phyloP scores from a whole-genome alignment of 2,797 vertebrate genomes.

The Phylloscopus collybita region DNA sequence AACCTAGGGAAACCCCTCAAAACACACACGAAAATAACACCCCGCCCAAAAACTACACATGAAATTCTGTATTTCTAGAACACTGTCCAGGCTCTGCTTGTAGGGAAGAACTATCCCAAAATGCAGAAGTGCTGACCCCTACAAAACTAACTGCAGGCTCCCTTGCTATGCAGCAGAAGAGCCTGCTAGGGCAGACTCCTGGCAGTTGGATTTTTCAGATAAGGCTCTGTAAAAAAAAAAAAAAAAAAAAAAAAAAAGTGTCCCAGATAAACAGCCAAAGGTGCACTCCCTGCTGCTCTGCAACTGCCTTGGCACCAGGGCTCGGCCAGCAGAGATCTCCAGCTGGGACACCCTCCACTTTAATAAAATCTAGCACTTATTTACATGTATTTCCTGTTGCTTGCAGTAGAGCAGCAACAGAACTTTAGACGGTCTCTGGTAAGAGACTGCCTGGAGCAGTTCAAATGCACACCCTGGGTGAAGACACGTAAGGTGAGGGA shows the following conservation, averaged over 20 bases:
- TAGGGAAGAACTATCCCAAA: background rate
- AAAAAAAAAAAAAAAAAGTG: background rate
- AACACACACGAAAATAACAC: background rate
- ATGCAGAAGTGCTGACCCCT: background rate
- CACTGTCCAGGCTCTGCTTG: background rate
- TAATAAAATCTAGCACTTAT: background rate
- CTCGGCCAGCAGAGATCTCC: rapidly evolving
- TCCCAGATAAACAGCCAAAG: background rate
- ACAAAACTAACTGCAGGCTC: background rate
- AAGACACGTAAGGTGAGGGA: background rate
- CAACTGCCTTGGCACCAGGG: rapidly evolving
- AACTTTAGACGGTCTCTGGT: background rate
- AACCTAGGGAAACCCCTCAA: background rate
- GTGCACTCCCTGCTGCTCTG: background rate
- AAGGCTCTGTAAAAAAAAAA: background rate
- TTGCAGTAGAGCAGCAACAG: background rate
- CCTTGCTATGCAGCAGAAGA: background rate
- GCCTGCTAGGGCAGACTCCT: background rate
- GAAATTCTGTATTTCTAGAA: background rate
- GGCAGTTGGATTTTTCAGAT: background rate
- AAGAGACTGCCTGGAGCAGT: background rate
- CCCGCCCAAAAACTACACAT: rapidly evolving
- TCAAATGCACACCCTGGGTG: background rate
- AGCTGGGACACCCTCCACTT: background rate
- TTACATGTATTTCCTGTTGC: background rate